Evolutionary conservation across 2,113 vertebrate genomes (phyloP), one percentile per base, ranked within the genome.

Genomic region (Mobula hypostoma): DNA sequence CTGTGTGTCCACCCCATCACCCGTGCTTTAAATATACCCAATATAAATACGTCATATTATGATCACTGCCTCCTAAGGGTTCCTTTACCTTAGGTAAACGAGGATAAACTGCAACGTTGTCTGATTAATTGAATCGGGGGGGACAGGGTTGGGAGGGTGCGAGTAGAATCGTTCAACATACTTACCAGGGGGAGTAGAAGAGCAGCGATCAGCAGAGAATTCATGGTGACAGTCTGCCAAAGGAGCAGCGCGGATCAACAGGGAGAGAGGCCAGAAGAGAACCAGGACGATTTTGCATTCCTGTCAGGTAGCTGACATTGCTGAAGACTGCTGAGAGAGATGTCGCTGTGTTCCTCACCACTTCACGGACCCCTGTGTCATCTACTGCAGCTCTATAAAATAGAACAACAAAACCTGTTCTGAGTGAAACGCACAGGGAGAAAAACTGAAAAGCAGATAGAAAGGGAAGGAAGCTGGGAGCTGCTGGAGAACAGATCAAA

Each of bases 151-250:
- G 56, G 24, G 24, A 4, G 24, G 48, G 58, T 58, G 1, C 21
- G 29, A 61, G 61, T 4, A 7, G 61, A 32, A 1, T 66, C 0
- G 17, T 63, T 63, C 29, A 11, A 29, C n/a, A 7, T 63, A 0
- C 96, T 96, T 95, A 96, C 95, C 96, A 87, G 0, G 58, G 95
- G 95, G 82, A 96, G 94, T 80, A 96, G 94, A 1, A 96, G 94
- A 2, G 95, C n/a, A 11, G 63, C 68, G 9, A 95, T 85, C 94
- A 95, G 66, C 21, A 27, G 68, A 68, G 77, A 32, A 24, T 0
- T 63, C 72, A 74, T 0, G 36, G 78, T 0, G 19, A 58, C 1
- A 0, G 94, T 61, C 95, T 85, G 66, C 0, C 8, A 14, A 61
- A 0, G 0, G 92, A 32, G n/a, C 40, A 91, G 61, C 0, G 0